Percentiles rank a stretch among this genome's conserved stretches.
Conservation (phyloP, 2,113 vertebrate species). For the Neoarius graeffei region DNA sequence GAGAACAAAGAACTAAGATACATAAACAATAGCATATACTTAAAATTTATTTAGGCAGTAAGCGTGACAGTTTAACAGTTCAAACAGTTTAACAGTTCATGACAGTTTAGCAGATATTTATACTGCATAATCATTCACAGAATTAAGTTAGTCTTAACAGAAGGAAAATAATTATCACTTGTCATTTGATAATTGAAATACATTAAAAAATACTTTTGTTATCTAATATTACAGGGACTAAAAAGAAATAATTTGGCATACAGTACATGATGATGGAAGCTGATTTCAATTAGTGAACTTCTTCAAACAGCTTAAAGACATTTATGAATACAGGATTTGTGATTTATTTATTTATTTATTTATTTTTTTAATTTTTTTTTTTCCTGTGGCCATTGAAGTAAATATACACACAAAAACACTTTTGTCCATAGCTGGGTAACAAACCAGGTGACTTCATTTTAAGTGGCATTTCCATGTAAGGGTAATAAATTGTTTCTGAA, state of each 20-base stretch:
- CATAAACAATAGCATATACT: not conserved
- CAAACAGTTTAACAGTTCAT: not conserved
- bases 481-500: not conserved
- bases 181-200: not conserved
- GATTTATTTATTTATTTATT: conserved; percentile 30
- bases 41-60: not conserved
- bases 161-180: not conserved
- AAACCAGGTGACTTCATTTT: not conserved
- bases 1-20: not conserved
- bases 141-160: not conserved
- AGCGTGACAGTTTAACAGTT: not conserved
- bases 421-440: conserved; percentile 31
- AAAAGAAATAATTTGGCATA: conserved; percentile 28
- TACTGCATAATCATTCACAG: not conserved
- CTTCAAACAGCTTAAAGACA: conserved; percentile 64
- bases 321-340: conserved; percentile 29
- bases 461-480: not conserved
- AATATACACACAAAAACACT: conserved; percentile 62
- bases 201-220: no score
- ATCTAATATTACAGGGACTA: not conserved
- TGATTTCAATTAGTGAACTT: conserved; percentile 65
- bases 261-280: conserved; percentile 63
- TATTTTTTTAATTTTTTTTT: no score
- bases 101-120: not conserved
- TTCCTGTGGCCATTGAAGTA: conserved; percentile 46